phyloP scores from a whole-genome alignment of 2,888 invertebrate species.

The Octodonta nipae region DNA sequence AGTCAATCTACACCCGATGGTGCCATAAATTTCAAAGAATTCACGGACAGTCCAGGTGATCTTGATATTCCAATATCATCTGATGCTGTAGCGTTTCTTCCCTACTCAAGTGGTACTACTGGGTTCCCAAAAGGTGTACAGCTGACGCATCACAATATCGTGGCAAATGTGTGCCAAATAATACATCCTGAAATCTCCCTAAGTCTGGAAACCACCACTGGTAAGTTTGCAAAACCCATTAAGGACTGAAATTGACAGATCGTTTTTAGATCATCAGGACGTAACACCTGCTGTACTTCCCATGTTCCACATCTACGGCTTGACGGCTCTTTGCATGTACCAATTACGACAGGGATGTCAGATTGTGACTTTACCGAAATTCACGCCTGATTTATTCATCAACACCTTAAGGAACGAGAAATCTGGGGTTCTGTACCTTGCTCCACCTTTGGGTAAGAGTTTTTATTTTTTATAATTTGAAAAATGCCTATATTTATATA shows the following conservation, averaged over 20 bases:
- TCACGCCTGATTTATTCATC: constrained; percentile 56
- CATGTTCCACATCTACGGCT: constrained; percentile 71
- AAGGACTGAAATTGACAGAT: too few relatives aligned
- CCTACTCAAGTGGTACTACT: constrained; percentile 79
- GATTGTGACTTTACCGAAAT: constrained; percentile 56
- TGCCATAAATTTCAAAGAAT: constrained; percentile 47
- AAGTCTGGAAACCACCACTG: constrained; percentile 11
- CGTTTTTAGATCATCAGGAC: constrained; percentile 48
- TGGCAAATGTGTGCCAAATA: constrained; percentile 17
- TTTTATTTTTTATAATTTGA: too few relatives aligned
- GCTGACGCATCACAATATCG: constrained; percentile 39
- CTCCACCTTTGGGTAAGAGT: constrained; percentile 65
- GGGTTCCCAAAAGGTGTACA: constrained; percentile 67
- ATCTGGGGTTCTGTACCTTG: constrained; percentile 52
- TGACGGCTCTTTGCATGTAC: constrained; percentile 46
- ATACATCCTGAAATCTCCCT: constrained; percentile 12
- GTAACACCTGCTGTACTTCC: constrained; percentile 59
- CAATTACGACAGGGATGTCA: constrained; percentile 49
- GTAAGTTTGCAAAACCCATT: too few relatives aligned
- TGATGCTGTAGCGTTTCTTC: constrained; percentile 55
- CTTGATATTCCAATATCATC: constrained; percentile 38
- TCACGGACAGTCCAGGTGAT: constrained; percentile 40
- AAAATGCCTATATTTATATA: constrained; percentile 3
- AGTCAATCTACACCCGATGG: constrained; percentile 41
- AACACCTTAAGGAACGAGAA: constrained; percentile 50